phyloP scores from a whole-genome alignment of 2,113 vertebrate species.

The Ictalurus furcatus region DNA sequence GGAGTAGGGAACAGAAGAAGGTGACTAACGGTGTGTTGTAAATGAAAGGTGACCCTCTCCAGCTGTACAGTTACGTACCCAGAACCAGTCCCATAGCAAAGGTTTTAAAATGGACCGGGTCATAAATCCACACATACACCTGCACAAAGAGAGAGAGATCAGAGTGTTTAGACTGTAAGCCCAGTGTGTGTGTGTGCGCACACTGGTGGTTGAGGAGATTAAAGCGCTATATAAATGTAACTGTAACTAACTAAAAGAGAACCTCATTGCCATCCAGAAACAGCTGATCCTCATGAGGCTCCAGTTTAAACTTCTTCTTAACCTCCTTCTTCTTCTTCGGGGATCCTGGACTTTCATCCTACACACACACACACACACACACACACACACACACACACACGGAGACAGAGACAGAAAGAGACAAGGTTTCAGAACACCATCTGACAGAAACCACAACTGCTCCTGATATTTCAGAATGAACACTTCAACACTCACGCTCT shows the following conservation, averaged over 20 bases:
- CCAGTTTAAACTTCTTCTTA: slow-evolving; percentile 99
- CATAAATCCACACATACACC: slow-evolving; percentile 99
- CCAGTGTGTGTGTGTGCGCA: neutral
- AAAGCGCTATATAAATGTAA: no score
- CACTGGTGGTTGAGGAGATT: no score
- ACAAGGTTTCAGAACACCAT: neutral
- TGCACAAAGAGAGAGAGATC: slow-evolving; percentile 54
- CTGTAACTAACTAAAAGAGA: slow-evolving; percentile 27
- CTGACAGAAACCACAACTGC: neutral
- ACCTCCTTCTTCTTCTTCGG: slow-evolving; percentile 96
- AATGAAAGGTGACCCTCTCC: neutral
- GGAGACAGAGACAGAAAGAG: no score
- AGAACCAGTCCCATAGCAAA: slow-evolving; percentile 98
- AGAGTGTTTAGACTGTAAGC: neutral
- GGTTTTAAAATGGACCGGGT: slow-evolving; percentile 97
- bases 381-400: slow-evolving; percentile 8
- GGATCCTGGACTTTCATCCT: slow-evolving; percentile 94
- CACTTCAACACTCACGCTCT: slow-evolving; percentile 53
- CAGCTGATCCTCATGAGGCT: slow-evolving; percentile 94
- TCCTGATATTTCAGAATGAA: neutral
- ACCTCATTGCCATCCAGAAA: slow-evolving; percentile 98
- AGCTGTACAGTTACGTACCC: slow-evolving; percentile 75
- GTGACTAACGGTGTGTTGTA: neutral
- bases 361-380: slow-evolving; percentile 20
- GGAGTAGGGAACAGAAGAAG: neutral